Conservation (phyloP, 1,140 invertebrate species). For the Papilio xuthus region DNA sequence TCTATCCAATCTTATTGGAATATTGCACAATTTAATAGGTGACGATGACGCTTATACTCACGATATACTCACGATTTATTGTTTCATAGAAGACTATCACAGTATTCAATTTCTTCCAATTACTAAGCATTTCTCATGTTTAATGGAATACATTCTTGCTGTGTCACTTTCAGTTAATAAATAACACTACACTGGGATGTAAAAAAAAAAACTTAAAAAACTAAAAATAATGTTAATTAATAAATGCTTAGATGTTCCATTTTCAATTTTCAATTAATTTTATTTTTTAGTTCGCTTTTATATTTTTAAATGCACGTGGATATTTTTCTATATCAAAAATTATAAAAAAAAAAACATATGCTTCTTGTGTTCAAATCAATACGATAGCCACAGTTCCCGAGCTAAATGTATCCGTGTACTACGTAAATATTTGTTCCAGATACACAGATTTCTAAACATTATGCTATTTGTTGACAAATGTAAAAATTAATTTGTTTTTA, state of each 20-base stretch:
- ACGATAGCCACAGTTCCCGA: neutral
- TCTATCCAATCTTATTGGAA: neutral
- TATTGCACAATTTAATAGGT: constrained; percentile 5
- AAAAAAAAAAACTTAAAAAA: too few relatives aligned
- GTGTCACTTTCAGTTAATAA: neutral
- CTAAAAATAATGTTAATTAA: neutral
- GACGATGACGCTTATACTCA: neutral
- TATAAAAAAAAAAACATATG: too few relatives aligned
- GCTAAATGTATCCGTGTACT: neutral
- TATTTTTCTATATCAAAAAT: neutral
- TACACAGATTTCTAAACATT: constrained; percentile 31
- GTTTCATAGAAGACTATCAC: neutral
- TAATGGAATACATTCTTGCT: neutral
- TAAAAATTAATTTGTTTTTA: constrained; percentile 27
- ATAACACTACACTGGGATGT: neutral
- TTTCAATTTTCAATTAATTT: neutral
- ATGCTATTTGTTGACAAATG: constrained; percentile 29
- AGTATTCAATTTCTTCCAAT: neutral
- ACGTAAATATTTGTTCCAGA: constrained; percentile 18
- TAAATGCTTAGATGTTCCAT: neutral
- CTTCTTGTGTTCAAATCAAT: neutral
- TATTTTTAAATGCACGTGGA: neutral
- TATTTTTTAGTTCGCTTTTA: neutral
- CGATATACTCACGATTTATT: neutral
- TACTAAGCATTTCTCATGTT: constrained; percentile 1